These are phyloP conservation scores for Alviniconcha strummeri DNA, from an alignment of 2,888 invertebrate species.

Conservation along the genomic window DNA sequence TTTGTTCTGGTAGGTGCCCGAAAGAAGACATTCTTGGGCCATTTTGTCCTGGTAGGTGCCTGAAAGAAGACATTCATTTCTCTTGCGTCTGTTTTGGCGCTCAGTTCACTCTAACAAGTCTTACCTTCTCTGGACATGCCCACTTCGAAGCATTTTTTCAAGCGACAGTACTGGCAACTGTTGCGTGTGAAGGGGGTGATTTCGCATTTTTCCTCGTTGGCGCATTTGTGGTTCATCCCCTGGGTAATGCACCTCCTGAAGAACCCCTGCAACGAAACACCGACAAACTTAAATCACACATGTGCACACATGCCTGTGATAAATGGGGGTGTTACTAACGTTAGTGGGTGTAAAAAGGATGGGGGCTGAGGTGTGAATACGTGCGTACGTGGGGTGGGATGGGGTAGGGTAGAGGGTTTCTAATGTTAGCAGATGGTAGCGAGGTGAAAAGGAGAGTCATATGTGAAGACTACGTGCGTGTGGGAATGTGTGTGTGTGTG, in stretches of 20 bases:
- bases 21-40: no score
- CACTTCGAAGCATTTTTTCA: slow-evolving; percentile 73
- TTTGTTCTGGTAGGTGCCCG: no score
- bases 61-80: background rate
- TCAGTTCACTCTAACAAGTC: background rate
- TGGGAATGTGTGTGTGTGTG: no score
- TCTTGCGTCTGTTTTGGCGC: background rate
- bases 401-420: no score
- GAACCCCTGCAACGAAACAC: slow-evolving; percentile 65
- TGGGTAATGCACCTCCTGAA: slow-evolving; percentile 73
- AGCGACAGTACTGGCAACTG: slow-evolving; percentile 73
- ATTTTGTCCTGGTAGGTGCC: background rate
- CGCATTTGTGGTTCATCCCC: slow-evolving; percentile 73
- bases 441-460: no score
- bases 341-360: no score
- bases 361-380: no score
- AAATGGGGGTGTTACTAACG: no score
- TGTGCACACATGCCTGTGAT: slow-evolving; percentile 54
- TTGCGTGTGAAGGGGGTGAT: slow-evolving; percentile 73
- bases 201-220: slow-evolving; percentile 73
- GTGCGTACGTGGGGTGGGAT: no score
- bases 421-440: no score
- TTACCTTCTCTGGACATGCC: slow-evolving; percentile 73
- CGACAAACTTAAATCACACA: background rate
- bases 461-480: no score